phyloP scores from a whole-genome alignment of 2,797 vertebrate species.

The Perodicticus potto region DNA sequence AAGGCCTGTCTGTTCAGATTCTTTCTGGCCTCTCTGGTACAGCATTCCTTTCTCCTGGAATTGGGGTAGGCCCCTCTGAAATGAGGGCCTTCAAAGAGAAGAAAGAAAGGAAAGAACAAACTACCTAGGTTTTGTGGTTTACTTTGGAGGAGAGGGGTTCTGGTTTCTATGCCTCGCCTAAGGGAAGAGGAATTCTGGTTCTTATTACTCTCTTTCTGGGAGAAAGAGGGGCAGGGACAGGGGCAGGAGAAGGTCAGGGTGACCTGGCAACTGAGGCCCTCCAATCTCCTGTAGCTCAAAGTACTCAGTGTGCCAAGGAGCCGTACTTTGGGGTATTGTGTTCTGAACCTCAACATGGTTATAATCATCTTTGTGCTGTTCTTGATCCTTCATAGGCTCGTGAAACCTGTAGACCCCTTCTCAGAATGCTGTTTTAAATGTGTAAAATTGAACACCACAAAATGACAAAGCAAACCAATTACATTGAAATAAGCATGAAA shows the following conservation, averaged over 20 bases:
- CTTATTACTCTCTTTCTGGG: not conserved
- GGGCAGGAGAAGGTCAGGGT: not conserved
- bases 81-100: not conserved
- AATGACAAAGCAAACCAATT: constrained; percentile 46
- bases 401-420: not conserved
- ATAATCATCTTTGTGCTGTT: not conserved
- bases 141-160: not conserved
- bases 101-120: not conserved
- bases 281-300: not conserved
- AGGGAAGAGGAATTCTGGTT: not conserved
- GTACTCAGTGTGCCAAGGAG: not conserved
- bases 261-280: not conserved
- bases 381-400: not conserved
- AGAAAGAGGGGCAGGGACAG: not conserved
- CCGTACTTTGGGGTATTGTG: not conserved
- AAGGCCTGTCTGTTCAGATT: not conserved
- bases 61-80: not conserved
- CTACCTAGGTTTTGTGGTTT: not conserved
- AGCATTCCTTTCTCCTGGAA: not conserved
- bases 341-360: not conserved
- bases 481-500: constrained; percentile 37
- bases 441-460: not conserved
- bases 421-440: not conserved
- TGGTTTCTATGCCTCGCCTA: not conserved
- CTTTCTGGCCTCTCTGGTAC: not conserved